A percentile compares a stretch with the other conserved stretches of the same genome.
These are phyloP conservation scores for Polypedilum pembai DNA, from an alignment of 1,140 invertebrate species.

Conservation along the genomic window DNA sequence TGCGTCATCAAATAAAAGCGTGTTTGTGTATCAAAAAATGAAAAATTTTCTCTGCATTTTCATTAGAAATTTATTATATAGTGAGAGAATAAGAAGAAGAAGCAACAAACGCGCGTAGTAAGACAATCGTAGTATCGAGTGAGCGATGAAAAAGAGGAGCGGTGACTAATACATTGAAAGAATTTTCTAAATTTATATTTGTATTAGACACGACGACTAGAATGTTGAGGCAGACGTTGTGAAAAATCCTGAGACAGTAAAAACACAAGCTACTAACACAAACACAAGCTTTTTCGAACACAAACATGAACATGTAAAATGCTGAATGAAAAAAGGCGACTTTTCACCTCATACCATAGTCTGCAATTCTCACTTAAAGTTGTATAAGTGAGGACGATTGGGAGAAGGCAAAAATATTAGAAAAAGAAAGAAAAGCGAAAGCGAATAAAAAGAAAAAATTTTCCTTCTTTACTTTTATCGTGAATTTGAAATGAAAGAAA, in stretches of 20 bases:
- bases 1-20: too few species aligned
- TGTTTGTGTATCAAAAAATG: too few species aligned
- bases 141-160: background rate
- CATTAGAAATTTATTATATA: too few species aligned
- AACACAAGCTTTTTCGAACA: background rate
- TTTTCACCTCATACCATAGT: background rate
- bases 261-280: background rate
- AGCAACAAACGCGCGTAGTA: slow-evolving; percentile 10
- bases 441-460: background rate
- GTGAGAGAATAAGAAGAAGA: background rate
- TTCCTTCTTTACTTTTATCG: background rate
- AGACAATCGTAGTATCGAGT: background rate
- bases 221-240: slow-evolving; percentile 10
- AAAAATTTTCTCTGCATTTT: too few species aligned
- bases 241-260: background rate
- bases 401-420: background rate
- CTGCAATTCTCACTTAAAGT: background rate
- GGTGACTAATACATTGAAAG: slow-evolving; percentile 1
- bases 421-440: slow-evolving; percentile 26
- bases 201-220: background rate
- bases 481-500: background rate
- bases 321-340: slow-evolving; percentile 13
- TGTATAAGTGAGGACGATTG: background rate
- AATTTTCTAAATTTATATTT: background rate
- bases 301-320: background rate